Conservation (phyloP, 92 coral and sea anemone species). For the Heteractis magnifica region DNA sequence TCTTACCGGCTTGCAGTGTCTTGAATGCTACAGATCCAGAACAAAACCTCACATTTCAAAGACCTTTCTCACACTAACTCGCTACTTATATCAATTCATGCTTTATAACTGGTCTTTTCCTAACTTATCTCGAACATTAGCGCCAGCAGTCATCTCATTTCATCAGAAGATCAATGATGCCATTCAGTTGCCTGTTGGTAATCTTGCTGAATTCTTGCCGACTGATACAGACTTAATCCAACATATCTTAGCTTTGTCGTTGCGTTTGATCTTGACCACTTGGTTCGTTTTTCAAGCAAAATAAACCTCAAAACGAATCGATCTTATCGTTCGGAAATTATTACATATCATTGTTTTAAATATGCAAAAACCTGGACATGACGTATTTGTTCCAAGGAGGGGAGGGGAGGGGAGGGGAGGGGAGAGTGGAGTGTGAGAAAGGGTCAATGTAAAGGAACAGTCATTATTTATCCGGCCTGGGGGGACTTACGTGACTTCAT, state of each 20-base stretch:
- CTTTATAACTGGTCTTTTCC: background rate
- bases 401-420: too few relatives aligned
- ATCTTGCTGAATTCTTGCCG: background rate
- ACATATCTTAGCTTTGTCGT: background rate
- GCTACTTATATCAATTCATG: background rate
- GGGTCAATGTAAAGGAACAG: too few relatives aligned
- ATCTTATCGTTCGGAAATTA: background rate
- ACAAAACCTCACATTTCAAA: background rate
- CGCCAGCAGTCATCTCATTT: background rate
- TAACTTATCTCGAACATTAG: background rate
- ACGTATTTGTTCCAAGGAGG: background rate
- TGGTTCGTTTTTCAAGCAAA: background rate
- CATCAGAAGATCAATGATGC: background rate
- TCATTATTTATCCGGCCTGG: too few relatives aligned
- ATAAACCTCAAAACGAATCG: background rate
- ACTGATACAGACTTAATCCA: background rate
- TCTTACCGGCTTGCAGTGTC: background rate
- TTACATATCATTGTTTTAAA: too few relatives aligned
- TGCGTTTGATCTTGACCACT: background rate
- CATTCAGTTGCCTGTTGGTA: background rate
- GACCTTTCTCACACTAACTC: background rate
- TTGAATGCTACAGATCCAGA: background rate
- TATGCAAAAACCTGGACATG: background rate
- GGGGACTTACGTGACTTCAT: too few relatives aligned
- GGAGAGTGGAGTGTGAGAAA: too few relatives aligned